Base-by-base conservation (phyloP, 2,113 vertebrate species). In the Mustelus asterias region DNA sequence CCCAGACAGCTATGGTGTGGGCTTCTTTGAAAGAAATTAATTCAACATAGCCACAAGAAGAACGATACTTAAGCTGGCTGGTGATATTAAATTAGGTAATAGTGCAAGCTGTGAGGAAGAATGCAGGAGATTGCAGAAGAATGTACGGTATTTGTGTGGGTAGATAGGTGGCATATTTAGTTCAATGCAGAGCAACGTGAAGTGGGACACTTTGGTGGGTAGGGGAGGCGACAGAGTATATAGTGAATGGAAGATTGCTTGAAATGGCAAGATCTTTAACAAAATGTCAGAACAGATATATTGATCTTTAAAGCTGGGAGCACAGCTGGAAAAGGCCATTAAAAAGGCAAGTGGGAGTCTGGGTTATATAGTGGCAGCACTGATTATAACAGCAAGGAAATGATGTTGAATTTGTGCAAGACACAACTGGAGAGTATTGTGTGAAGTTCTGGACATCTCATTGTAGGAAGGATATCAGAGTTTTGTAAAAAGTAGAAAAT, bases 331-430 rank as follows among this genome's bases (percentile, higher is more conserved):
- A 20, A 83, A 41, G 37, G 37, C 37, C 37, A 44, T 83, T 20
- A 83, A 83, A 41, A 83, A 83, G 37, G 37, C 80, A 83, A 83
- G 80, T 83, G 80, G 80, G 80, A 83, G 80, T 83, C n/a, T 18
- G 5, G n/a, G 78, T 41, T 83, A 41, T 44, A 41, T 41, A 83
- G 37, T 83, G 80, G 37, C 80, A 83, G 80, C 80, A 41, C 6
- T 41, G 80, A 83, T 83, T 83, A 83, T 41, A 83, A 80, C n/a
- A 83, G 80, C 80, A 22, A 41, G 80, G 80, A 83, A 83, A 83
- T 83, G 3, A 83, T 20, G 80, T 83, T 83, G 80, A 83, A 83
- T 41, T 83, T 83, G 80, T 83, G 80, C 37, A 83, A 41, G 80
- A 7, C 80, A 44, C 37, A 83, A 83, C 18, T 41, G 80, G 37